Conservation (phyloP, 2,113 vertebrate species). For the Pterophyllum scalare region DNA sequence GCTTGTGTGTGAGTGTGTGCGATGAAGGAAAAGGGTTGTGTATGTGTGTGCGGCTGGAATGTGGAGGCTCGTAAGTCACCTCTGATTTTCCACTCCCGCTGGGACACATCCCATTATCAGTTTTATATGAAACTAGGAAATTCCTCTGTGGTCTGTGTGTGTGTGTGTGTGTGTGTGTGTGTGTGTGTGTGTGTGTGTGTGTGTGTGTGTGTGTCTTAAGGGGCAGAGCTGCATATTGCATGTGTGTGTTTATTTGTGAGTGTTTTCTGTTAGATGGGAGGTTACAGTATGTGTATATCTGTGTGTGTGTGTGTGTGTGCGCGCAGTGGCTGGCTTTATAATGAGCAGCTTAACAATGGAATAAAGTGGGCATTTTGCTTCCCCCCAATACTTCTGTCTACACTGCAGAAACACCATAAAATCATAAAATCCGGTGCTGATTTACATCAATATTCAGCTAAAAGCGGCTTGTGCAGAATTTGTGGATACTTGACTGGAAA, state of each 20-base stretch:
- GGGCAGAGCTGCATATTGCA: background rate
- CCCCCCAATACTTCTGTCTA: background rate
- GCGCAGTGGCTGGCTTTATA: constrained; percentile 41
- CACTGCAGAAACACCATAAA: constrained; percentile 4
- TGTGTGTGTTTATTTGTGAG: constrained; percentile 14
- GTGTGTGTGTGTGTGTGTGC: constrained; percentile 14
- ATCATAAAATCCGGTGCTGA: background rate
- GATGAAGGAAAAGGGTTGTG: constrained; percentile 13
- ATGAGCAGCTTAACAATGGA: constrained; percentile 55
- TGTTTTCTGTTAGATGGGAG: background rate
- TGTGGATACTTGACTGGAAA: constrained; percentile 1
- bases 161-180: constrained; percentile 36
- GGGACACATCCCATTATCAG: constrained; percentile 84
- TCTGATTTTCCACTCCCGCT: constrained; percentile 84
- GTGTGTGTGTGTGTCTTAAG: constrained; percentile 7
- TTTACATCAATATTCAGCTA: background rate
- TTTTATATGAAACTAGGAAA: constrained; percentile 83
- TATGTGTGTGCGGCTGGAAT: constrained; percentile 51
- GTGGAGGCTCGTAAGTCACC: constrained; percentile 80
- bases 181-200: background rate
- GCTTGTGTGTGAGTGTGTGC: constrained; percentile 26
- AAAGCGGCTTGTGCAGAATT: background rate
- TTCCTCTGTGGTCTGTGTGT: constrained; percentile 71
- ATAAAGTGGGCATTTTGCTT: constrained; percentile 44
- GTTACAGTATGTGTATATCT: constrained; percentile 1